Percentiles rank a stretch among this genome's conserved stretches.
Evolutionary conservation across 2,797 vertebrate species (phyloP).

Genomic region (Channallabes apus): DNA sequence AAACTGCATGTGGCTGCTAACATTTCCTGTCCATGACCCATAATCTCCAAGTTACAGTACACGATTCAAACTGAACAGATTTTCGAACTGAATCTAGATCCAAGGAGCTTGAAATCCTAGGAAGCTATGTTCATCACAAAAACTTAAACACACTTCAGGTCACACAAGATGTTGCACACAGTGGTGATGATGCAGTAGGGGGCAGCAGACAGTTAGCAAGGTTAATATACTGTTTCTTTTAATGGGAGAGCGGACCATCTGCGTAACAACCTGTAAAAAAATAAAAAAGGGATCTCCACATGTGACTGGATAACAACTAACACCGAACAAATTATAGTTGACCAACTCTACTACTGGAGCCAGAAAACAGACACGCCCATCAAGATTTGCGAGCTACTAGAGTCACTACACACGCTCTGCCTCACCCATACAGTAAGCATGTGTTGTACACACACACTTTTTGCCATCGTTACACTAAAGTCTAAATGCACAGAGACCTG

Average conservation of each 20-base stretch:
- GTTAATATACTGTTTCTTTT: slow-evolving; percentile 4
- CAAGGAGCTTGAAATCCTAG: background rate
- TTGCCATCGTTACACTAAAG: background rate
- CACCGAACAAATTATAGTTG: background rate
- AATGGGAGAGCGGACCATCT: background rate
- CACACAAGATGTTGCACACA: background rate
- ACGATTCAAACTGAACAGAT: background rate
- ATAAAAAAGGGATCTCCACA: slow-evolving; percentile 19
- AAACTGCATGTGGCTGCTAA: background rate
- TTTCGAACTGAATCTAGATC: background rate
- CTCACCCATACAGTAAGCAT: slow-evolving; percentile 37
- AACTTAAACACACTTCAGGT: background rate
- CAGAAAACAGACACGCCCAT: slow-evolving; percentile 71
- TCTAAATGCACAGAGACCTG: background rate
- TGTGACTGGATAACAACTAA: slow-evolving; percentile 5
- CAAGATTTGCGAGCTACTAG: slow-evolving; percentile 59
- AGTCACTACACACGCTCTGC: slow-evolving; percentile 27
- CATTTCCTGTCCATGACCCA: slow-evolving; percentile 18
- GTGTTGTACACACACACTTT: background rate
- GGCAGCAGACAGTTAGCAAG: slow-evolving; percentile 52
- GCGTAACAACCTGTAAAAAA: slow-evolving; percentile 5
- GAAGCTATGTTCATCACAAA: background rate
- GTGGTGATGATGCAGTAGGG: slow-evolving; percentile 47
- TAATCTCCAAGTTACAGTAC: background rate
- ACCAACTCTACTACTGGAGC: slow-evolving; percentile 58